Percentiles rank a stretch among this genome's conserved stretches.
These are phyloP conservation scores for Recurvirostra avosetta DNA, from an alignment of 2,113 vertebrate species.

Conservation along the genomic window DNA sequence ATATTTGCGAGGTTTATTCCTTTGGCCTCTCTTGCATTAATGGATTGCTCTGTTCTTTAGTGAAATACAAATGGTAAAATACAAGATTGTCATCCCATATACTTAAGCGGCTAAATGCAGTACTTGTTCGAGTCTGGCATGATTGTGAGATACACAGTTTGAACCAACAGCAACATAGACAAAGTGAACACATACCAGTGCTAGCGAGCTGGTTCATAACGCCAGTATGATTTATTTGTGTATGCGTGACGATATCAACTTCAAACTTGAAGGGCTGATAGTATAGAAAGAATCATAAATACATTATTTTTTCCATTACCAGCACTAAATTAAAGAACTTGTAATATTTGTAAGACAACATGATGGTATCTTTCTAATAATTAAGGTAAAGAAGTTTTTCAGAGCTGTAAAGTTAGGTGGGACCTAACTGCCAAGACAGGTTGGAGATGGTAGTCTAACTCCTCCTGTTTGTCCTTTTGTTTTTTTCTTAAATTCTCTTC, in stretches of 20 bases:
- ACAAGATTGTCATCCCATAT: neutral
- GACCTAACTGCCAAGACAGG: neutral
- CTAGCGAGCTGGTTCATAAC: neutral
- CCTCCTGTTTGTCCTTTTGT: neutral
- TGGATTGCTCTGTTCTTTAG: neutral
- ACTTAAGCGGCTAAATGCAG: neutral
- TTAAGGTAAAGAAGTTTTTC: neutral
- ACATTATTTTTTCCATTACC: neutral
- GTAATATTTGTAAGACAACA: neutral
- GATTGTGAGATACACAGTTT: neutral
- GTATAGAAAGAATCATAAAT: neutral
- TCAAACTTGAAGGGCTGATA: neutral
- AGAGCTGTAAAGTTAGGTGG: neutral
- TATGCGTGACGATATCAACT: neutral
- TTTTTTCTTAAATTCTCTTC: neutral
- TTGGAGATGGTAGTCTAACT: neutral
- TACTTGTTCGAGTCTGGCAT: accelerated
- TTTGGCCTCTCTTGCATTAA: neutral
- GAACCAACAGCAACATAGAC: accelerated
- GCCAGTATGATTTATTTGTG: neutral
- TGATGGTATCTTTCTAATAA: neutral
- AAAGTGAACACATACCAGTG: neutral
- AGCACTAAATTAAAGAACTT: neutral
- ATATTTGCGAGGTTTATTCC: neutral
- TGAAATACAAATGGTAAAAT: neutral